These are phyloP conservation scores for Adelges cooleyi DNA, from an alignment of 1,140 invertebrate genomes.

Conservation along the genomic window DNA sequence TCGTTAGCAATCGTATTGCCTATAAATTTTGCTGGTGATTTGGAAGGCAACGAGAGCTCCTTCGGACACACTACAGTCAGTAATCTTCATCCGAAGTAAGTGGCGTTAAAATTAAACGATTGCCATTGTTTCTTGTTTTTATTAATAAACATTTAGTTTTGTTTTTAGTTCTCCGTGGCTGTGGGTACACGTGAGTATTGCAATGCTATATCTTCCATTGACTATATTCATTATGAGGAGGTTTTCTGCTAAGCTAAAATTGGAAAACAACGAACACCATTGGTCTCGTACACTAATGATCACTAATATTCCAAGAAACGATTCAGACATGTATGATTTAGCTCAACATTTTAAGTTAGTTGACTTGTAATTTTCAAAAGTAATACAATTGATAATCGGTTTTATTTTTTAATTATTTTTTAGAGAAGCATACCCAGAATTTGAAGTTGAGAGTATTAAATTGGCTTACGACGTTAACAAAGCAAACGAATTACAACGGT, in stretches of 20 bases:
- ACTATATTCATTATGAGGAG: constrained; percentile 73
- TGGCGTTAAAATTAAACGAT: constrained; percentile 19
- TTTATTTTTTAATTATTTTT: constrained; percentile 37
- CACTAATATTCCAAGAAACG: constrained; percentile 60
- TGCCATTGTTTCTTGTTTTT: neutral
- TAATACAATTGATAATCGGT: neutral
- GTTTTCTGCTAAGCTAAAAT: constrained; percentile 45
- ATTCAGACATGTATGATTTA: constrained; percentile 59
- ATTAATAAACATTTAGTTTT: neutral
- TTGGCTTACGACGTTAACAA: constrained; percentile 80
- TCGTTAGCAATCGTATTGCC: constrained; percentile 63
- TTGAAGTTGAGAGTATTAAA: constrained; percentile 71
- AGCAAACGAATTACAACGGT: constrained; percentile 62
- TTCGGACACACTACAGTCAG: constrained; percentile 82
- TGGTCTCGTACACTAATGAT: constrained; percentile 65
- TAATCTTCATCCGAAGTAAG: constrained; percentile 62
- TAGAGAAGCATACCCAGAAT: constrained; percentile 75
- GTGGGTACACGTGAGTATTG: constrained; percentile 79
- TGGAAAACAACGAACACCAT: constrained; percentile 41
- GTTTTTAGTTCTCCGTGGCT: constrained; percentile 55
- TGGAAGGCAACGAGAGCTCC: constrained; percentile 57
- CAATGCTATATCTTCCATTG: constrained; percentile 70
- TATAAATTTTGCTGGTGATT: constrained; percentile 61
- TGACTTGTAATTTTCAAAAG: neutral
- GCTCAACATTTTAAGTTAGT: constrained; percentile 47